Evolutionary conservation across 2,888 invertebrate genomes (phyloP).

Genomic region (Lucinisca nassula): DNA sequence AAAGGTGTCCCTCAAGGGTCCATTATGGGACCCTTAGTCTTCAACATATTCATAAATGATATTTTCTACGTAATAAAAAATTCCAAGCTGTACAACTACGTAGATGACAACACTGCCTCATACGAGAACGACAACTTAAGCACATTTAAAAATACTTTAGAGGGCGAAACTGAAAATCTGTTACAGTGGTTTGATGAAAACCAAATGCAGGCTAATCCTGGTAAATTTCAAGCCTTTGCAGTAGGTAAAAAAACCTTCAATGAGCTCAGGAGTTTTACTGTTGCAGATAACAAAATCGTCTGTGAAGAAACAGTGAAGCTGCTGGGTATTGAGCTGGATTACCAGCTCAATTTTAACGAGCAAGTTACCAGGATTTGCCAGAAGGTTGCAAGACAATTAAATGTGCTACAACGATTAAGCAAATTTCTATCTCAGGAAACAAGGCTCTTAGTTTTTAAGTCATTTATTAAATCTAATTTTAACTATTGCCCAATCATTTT

Average conservation of each 20-base stretch:
- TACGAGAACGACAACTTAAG: neutral
- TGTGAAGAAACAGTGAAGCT: neutral
- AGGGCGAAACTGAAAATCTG: neutral
- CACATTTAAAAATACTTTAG: neutral
- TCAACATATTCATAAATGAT: neutral
- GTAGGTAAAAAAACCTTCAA: neutral
- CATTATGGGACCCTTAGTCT: neutral
- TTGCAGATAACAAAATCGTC: neutral
- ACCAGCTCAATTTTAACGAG: neutral
- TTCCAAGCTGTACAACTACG: neutral
- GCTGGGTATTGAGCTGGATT: neutral
- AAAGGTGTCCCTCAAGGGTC: constrained; percentile 4
- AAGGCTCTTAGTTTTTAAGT: neutral
- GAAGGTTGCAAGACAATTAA: constrained; percentile 9
- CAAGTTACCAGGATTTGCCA: constrained; percentile 18
- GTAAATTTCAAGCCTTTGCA: neutral
- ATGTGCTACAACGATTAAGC: constrained; percentile 14
- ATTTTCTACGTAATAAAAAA: neutral
- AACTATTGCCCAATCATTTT: constrained; percentile 13
- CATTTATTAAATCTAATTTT: constrained; percentile 15
- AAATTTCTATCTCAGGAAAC: neutral
- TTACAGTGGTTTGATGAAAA: neutral
- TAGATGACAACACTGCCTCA: neutral
- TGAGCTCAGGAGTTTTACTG: neutral
- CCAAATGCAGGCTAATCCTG: constrained; percentile 10